phyloP scores from a whole-genome alignment of 2,113 vertebrate species.

The Garra rufa region DNA sequence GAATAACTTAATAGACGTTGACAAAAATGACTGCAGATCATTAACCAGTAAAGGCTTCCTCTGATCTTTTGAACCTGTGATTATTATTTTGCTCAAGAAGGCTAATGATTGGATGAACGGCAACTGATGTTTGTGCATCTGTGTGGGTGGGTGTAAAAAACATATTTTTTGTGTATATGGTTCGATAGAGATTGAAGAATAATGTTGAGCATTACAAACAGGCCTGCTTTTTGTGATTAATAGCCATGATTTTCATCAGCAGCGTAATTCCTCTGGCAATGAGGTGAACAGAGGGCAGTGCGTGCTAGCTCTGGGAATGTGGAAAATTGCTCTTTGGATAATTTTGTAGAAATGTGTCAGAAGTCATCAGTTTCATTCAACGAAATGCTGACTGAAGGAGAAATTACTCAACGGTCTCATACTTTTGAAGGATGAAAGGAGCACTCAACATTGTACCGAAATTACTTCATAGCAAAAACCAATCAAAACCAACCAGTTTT shows the following conservation, averaged over 20 bases:
- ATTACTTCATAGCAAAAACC: background rate
- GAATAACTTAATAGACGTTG: too few relatives aligned
- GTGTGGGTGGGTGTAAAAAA: background rate
- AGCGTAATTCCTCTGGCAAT: background rate
- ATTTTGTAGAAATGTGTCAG: slow-evolving; percentile 20
- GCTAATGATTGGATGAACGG: background rate
- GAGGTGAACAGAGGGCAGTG: background rate
- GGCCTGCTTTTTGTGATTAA: background rate
- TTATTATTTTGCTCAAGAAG: background rate
- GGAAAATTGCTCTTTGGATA: slow-evolving; percentile 11
- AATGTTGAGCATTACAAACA: background rate
- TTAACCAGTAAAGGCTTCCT: background rate
- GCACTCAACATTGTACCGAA: background rate
- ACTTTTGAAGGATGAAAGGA: background rate
- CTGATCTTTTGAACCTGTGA: background rate
- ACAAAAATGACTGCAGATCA: background rate
- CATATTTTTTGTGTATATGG: background rate
- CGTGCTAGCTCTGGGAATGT: background rate
- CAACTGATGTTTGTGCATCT: background rate
- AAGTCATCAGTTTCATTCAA: slow-evolving; percentile 21
- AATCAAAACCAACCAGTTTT: background rate
- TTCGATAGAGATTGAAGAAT: background rate
- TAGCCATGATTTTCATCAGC: background rate
- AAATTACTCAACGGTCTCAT: slow-evolving; percentile 15
- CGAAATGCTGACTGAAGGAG: background rate